phyloP scores from a whole-genome alignment of 2,888 invertebrate genomes.

The Andrena bucephala region DNA sequence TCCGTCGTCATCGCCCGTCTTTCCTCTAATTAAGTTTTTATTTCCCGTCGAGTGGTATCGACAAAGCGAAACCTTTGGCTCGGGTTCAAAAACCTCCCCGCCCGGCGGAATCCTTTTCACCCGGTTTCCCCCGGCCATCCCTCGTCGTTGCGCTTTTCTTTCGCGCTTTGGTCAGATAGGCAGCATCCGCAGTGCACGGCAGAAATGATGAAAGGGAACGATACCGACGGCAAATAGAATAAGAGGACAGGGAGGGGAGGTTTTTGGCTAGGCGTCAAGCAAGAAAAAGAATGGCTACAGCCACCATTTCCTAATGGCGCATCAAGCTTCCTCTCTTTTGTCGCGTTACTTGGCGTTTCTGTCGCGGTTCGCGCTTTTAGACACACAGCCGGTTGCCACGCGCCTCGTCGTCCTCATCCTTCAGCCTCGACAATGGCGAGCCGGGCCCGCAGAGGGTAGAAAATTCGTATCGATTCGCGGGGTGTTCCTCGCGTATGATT shows the following conservation, averaged over 20 bases:
- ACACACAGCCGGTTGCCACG: not conserved
- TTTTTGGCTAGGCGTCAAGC: conserved; percentile 56
- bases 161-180: not conserved
- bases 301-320: conserved; percentile 40
- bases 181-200: not conserved
- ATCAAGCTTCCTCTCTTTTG: not conserved
- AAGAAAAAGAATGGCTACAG: conserved; percentile 21
- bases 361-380: conserved; percentile 5
- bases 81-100: conserved; percentile 38
- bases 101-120: not conserved
- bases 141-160: not conserved
- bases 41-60: not conserved
- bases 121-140: not conserved
- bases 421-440: not conserved
- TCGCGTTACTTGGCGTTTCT: not conserved
- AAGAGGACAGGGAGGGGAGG: conserved; percentile 16
- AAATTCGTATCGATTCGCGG: conserved; percentile 52
- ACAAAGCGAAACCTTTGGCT: conserved; percentile 30
- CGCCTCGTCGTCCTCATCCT: not conserved
- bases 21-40: conserved; percentile 25
- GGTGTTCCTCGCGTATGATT: conserved; percentile 37
- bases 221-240: conserved; percentile 21
- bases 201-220: conserved; percentile 30
- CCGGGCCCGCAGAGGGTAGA: conserved; percentile 5
- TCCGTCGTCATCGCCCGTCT: conserved; percentile 7